Evolutionary conservation across 2,888 invertebrate species (phyloP), one percentile per base, ranked within the genome.

Genomic region (Anthrax anthrax): DNA sequence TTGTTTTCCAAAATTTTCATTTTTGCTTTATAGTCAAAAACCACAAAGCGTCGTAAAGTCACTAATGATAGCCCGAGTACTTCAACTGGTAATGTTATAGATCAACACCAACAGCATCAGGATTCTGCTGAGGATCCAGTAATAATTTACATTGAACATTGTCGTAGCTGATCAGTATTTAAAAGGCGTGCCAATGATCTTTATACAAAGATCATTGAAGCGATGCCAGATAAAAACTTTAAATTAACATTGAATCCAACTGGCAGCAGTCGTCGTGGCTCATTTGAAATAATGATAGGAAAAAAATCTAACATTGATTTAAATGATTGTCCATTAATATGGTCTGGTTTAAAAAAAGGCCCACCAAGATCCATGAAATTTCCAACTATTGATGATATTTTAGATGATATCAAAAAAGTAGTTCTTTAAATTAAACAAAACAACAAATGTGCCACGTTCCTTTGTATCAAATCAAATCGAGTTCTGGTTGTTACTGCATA

Each of bases 141-240:
- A 2, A 61, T 63, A 34, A 56, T 66, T 9, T 62, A 59, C 39
- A 57, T 66, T 4, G 63, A 65, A 46, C 65, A 65, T 49, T 66
- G 65, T 38, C 61, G 62, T n/a, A 62, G 62, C 50, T 66, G 65
- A 62, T 58, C 57, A 40, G 63, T 64, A 17, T 66, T 65, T 50
- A 60, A 61, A 43, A 57, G 62, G 38, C 65, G 65, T 47, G 65
- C 66, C 42, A 54, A 58, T 46, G 59, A 60, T 45, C 51, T 66
- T 47, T 49, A 46, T 29, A 44, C 43, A 13, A 43, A 55, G 18
- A 49, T 64, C 38, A 44, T 51, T 19, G 51, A 56, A 34, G 52
- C 55, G 17, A 43, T 63, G 23, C 54, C 50, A 12, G 18, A 40
- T 17, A 12, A 32, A 17, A 41, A 50, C 23, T 38, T 55, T 3